Evolutionary conservation across 2,113 vertebrate genomes (phyloP), one percentile per base, ranked within the genome.

Genomic region (Notothenia rossii): DNA sequence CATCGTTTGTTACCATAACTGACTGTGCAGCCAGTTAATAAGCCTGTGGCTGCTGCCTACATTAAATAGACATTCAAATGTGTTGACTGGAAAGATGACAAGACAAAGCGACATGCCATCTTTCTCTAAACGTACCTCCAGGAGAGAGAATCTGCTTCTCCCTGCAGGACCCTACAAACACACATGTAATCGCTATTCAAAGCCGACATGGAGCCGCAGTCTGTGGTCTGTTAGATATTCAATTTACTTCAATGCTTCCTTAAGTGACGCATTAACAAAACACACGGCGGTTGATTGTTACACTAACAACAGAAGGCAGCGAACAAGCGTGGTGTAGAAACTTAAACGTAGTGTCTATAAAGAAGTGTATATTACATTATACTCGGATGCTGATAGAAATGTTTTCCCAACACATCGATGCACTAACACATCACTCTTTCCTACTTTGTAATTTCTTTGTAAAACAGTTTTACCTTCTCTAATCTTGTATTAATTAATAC

Each of bases 51-150:
- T 51, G 60, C 58, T 51, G 64, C 55, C 46, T 48, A 5, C 25
- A n/a, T 68, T 60, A 73, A 75, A 15, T 20, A 72, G 58, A 61
- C 60, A 81, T 83, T 90, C 71, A 66, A 62, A 81, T 61, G 60
- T 67, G 43, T 59, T 71, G 22, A 75, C 67, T 67, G 77, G 20
- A 63, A 5, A 61, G 67, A 85, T 74, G 67, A 64, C 1, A 20
- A 78, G 55, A 81, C 71, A 58, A 15, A 79, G 4, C n/a, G 25
- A 5, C 69, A 45, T 48, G 17, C 29, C 29, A 58, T 66, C 66
- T 71, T 72, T 63, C 45, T 51, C 55, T 70, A 51, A 88, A 83
- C 13, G 43, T 43, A 63, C 64, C 72, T 61, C 73, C 45, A 79
- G 20, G 62, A 64, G 49, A 67, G 51, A 33, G 60, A 68, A 73